Conservation (phyloP, 2,113 vertebrate genomes). For the Platycercus adscitus region DNA sequence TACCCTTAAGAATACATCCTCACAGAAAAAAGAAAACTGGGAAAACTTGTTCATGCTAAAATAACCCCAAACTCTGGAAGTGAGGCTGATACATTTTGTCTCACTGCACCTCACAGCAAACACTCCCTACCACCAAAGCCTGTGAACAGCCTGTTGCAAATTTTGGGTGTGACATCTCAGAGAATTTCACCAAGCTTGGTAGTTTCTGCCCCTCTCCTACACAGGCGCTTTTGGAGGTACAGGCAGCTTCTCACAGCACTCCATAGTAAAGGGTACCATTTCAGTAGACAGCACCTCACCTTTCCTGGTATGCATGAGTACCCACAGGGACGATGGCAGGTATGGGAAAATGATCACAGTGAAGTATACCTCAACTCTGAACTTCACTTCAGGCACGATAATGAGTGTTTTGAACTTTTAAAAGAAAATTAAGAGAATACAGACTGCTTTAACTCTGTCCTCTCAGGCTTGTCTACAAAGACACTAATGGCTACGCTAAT, state of each 20-base stretch:
- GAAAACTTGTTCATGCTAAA: background rate
- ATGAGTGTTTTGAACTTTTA: background rate
- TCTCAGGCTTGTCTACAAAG: background rate
- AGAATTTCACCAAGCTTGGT: background rate
- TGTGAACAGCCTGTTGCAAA: background rate
- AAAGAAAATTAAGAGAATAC: background rate
- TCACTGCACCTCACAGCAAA: background rate
- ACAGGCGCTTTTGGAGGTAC: background rate
- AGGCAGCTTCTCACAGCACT: background rate
- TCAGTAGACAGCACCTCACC: background rate
- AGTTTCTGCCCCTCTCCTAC: background rate
- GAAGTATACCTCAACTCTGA: background rate
- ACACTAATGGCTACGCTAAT: background rate
- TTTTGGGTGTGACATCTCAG: background rate
- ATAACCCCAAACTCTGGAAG: background rate
- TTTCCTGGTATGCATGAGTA: background rate
- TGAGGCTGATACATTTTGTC: fast-evolving
- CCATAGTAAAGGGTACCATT: background rate
- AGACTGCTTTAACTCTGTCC: background rate
- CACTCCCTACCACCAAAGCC: background rate
- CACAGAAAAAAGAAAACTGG: background rate
- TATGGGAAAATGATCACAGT: background rate
- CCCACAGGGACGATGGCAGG: fast-evolving
- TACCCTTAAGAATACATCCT: background rate
- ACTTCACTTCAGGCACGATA: background rate